Evolutionary conservation across 2,888 invertebrate species (phyloP).

Genomic region (Heteropelma amictum): DNA sequence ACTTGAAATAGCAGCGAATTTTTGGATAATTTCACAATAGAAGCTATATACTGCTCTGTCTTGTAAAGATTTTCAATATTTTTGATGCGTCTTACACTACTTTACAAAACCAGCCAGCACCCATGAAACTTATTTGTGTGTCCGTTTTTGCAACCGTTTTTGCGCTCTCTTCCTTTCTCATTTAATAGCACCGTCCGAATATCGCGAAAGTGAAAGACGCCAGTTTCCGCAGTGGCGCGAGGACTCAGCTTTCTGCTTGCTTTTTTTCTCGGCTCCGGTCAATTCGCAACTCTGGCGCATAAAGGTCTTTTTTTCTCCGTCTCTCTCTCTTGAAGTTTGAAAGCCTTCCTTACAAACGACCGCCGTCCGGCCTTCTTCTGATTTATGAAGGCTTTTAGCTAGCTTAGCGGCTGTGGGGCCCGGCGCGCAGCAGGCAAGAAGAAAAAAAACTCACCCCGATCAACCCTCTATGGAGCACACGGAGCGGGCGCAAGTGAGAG

Average conservation of each 20-base stretch:
- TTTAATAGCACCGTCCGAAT: slow-evolving; percentile 26
- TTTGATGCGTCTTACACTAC: too few species aligned
- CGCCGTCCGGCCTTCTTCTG: slow-evolving; percentile 70
- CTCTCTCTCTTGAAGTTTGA: slow-evolving; percentile 55
- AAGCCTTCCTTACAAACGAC: slow-evolving; percentile 72
- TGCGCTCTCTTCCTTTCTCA: background rate
- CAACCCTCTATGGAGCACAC: slow-evolving; percentile 58
- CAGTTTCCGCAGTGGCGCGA: slow-evolving; percentile 17
- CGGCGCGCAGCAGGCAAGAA: slow-evolving; percentile 29
- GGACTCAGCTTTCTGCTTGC: slow-evolving; percentile 32
- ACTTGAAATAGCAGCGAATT: slow-evolving; percentile 28
- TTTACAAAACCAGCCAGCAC: too few species aligned
- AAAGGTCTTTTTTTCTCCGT: too few species aligned
- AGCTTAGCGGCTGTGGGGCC: slow-evolving; percentile 55
- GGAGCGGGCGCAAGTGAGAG: slow-evolving; percentile 35
- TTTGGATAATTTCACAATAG: too few species aligned
- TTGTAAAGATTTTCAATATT: too few species aligned
- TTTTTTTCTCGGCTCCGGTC: slow-evolving; percentile 42
- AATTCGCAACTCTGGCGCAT: slow-evolving; percentile 53
- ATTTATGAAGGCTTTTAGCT: slow-evolving; percentile 78
- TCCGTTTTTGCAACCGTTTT: too few species aligned
- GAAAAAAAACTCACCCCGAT: slow-evolving; percentile 66
- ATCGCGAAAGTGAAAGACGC: slow-evolving; percentile 13
- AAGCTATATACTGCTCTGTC: too few species aligned
- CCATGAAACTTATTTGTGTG: too few species aligned